Evolutionary conservation across 2,888 invertebrate species (phyloP), one percentile per base, ranked within the genome.

Genomic region (Neoitamus cyanurus): DNA sequence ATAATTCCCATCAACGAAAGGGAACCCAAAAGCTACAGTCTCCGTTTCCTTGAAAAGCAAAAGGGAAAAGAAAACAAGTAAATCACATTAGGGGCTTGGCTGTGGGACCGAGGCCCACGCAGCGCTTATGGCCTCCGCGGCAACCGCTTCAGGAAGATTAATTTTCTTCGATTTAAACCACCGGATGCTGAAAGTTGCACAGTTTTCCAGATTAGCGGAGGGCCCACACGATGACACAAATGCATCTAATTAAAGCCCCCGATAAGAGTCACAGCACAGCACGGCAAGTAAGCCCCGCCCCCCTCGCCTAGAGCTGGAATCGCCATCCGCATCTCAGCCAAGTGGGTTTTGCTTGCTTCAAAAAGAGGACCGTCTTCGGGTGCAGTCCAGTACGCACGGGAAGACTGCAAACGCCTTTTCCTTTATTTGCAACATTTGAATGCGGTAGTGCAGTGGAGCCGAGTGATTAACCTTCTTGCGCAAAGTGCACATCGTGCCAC

Each of bases 161-260:
- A 78, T 78, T 78, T 58, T 78, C 31, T 78, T 78, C 58, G 78
- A 48, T 78, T 48, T 58, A 15, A 78, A 34, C 11, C 78, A 20
- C 78, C 78, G 78, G 78, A 78, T 78, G 78, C 78, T 78, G 78
- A 31, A 78, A 78, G 31, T 46, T 78, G 20, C 37, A 34, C 58
- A 58, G 78, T 78, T 78, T 78, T 78, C 78, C 48, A 78, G 58
- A 78, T 78, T 78, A 78, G 15, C 31, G 48, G 20, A 78, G 31
- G 25, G 70, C 83, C 72, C 69, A 83, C 83, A 46, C 42, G 83
- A 83, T 72, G 72, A 31, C 83, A 72, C 72, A 72, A 83, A 83
- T 83, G 83, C 83, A 83, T 83, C 72, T 83, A 83, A 83, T 83
- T 83, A 83, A 70, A 46, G 30, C 69, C 36, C 36, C 78, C 48